Evolutionary conservation across 2,888 invertebrate species (phyloP).

Genomic region (Blera fallax): DNA sequence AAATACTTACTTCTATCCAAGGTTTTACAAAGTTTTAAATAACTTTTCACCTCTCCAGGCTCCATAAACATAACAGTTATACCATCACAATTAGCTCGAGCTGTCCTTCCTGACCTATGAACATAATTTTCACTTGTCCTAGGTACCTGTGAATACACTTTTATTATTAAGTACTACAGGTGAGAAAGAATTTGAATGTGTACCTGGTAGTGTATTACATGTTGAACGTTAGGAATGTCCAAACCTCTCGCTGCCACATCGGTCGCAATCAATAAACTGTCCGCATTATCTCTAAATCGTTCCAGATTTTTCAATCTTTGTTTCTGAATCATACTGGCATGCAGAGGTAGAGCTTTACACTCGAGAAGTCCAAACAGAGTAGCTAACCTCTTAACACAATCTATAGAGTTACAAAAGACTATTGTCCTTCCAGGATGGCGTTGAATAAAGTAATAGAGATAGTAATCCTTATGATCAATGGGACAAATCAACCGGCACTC

Average conservation of each 20-base stretch:
- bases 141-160: conserved; percentile 85
- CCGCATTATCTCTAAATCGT: conserved; percentile 87
- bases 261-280: conserved; percentile 92
- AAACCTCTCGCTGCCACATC: conserved; percentile 99
- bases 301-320: conserved; percentile 97
- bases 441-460: conserved; percentile 94
- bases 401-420: conserved; percentile 97
- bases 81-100: conserved; percentile 93
- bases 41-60: conserved; percentile 91
- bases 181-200: not conserved
- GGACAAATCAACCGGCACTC: conserved; percentile 92
- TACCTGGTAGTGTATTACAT: conserved; percentile 96
- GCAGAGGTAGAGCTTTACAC: conserved; percentile 89
- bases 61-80: conserved; percentile 96
- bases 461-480: conserved; percentile 93
- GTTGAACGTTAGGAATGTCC: conserved; percentile 96
- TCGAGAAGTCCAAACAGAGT: conserved; percentile 87
- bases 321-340: conserved; percentile 96
- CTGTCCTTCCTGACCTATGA: conserved; percentile 98
- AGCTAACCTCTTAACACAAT: conserved; percentile 92
- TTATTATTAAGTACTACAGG: not conserved
- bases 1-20: conserved; percentile 89
- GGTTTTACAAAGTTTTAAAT: conserved; percentile 90
- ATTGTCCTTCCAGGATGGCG: conserved; percentile 94
- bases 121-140: conserved; percentile 97